Percentiles rank a stretch among this genome's conserved stretches.
Evolutionary conservation across 2,888 invertebrate genomes (phyloP).

Genomic region (Mimachlamys varia): DNA sequence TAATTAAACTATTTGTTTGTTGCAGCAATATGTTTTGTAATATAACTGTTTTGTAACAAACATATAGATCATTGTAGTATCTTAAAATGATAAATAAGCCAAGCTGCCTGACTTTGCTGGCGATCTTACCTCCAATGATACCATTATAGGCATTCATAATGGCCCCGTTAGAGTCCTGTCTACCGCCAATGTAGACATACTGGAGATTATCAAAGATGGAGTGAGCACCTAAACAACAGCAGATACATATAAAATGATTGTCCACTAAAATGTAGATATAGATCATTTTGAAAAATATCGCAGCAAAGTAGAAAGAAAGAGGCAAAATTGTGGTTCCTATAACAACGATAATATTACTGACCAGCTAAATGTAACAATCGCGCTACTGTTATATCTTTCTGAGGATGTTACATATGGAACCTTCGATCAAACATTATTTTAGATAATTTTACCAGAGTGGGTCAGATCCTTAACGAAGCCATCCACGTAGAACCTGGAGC

Average conservation of each 20-base stretch:
- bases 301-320: too few species aligned
- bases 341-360: too few species aligned
- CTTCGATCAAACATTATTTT: neutral
- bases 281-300: neutral
- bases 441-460: constrained; percentile 43
- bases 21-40: too few species aligned
- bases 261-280: neutral
- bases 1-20: too few species aligned
- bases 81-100: too few species aligned
- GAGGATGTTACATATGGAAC: too few species aligned
- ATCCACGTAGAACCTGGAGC: constrained; percentile 75
- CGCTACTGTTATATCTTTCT: neutral
- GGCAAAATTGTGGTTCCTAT: too few species aligned
- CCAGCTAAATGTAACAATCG: too few species aligned
- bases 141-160: constrained; percentile 71
- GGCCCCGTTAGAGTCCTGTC: constrained; percentile 52
- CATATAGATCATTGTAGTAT: too few species aligned
- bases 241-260: constrained; percentile 20
- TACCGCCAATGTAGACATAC: constrained; percentile 74
- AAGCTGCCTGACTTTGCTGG: too few species aligned
- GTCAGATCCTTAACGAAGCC: constrained; percentile 50
- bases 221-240: constrained; percentile 55
- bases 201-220: constrained; percentile 67
- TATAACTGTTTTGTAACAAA: too few species aligned
- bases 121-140: constrained; percentile 76